Evolutionary conservation across 1,140 invertebrate genomes (phyloP), one percentile per base, ranked within the genome.

Genomic region (Drosophila kanapiae): DNA sequence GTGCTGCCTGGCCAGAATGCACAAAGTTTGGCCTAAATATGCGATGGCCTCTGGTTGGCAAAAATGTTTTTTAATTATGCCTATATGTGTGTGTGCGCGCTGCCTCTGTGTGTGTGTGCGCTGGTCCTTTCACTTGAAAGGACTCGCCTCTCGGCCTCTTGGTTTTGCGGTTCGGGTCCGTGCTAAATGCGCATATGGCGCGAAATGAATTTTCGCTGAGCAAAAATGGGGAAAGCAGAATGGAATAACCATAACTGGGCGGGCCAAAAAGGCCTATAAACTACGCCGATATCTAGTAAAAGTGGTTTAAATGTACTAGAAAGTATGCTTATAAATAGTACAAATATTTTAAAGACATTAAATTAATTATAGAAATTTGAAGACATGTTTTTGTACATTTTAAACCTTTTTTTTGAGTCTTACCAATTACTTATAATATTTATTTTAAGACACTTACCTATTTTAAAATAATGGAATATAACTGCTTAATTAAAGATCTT

Each of bases 131-230:
- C 75, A 84, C 63, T 80, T 81, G 82, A 59, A 61, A 75, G 69
- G 75, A 61, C 75, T 78, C 60, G 49, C 35, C 65, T 71, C 65
- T 71, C 53, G 65, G 75, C 31, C 47, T 70, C 61, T 45, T 53
- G 67, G 62, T 67, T 71, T 76, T 87, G 84, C 72, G 83, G 84
- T 83, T 65, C 63, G 67, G 47, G 60, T 74, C 71, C 72, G 84
- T 88, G 84, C 84, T 83, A 84, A 84, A 78, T 87, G 85, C 80
- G 81, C 84, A 88, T 90, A 71, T 90, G 85, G 77, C 84, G 84
- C 81, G 69, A 90, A 90, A 88, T 84, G 80, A 88, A 88, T 90
- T 88, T 85, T 81, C 35, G 59, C 58, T 31, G 29, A 57, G 43
- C 14, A 42, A 84, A 84, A 75, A 57, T 31, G 51, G 40, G 51